Evolutionary conservation across 2,888 invertebrate species (phyloP), one percentile per base, ranked within the genome.

Genomic region (Drosophila glabriapex): DNA sequence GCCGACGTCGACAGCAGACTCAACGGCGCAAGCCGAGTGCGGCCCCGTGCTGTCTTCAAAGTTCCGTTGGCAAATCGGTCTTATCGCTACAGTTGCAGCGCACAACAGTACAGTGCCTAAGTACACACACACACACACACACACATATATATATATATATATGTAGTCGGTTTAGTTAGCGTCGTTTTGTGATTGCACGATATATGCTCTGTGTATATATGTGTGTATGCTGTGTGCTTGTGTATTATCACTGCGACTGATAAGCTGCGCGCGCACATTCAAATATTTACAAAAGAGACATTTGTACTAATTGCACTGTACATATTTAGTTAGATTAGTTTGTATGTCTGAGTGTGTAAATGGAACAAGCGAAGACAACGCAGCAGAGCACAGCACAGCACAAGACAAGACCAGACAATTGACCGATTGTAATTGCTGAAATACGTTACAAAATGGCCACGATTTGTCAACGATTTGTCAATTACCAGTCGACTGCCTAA

Each of bases 291-390:
- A 53, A 56, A 68, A 73, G 74, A 70, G 73, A 58, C 78, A 76
- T 83, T 80, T 74, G 78, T 78, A 86, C 83, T 84, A 84, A 84
- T 84, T 84, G 84, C 78, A 78, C 28, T 64, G 80, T 53, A 82
- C 85, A 82, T 68, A 85, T 82, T 82, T 68, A 65, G 60, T 55
- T 61, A 53, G 80, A 78, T 78, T 71, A 71, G 54, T 49, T 25
- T 67, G 49, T 58, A 63, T n/a, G 52, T 25, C 54, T 29, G 62
- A 12, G 58, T 43, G 68, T 29, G 31, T 67, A 78, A 82, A 52
- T 82, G 72, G 80, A 79, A 58, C 58, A 82, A 19, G 16, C n/a
- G 5, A 41, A 41, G 41, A 5, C 41, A 41, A 31, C 39, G 3
- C 37, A 19, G 16, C 37, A 37, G 19, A 39, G 7, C 37, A 22